Base-by-base conservation (phyloP, 2,113 vertebrate species). In the Dicrurus megarhynchus region DNA sequence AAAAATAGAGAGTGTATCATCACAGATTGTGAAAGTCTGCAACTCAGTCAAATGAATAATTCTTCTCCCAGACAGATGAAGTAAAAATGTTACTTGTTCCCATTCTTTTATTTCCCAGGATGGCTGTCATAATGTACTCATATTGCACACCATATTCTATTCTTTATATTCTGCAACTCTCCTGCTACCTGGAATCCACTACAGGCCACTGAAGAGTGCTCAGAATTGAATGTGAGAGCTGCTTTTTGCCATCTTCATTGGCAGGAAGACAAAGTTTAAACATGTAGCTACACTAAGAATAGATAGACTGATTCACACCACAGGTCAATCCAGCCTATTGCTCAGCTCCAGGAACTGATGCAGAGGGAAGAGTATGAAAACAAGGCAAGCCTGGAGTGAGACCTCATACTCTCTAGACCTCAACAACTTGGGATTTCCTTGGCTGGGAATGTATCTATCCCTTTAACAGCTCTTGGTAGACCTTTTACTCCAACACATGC, bases 131-230 rank as follows among this genome's bases (percentile, higher is more conserved):
- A 67, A 47, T n/a, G 32, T 13, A 33, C 3, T 77, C 16, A 13
- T 50, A 68, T 47, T 65, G 26, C 27, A 26, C 16, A 13, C 53
- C 16, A 17, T 44, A 49, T 22, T 47, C 6, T 32, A 35, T 21
- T 69, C 32, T 44, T 61, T 64, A 41, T 27, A 60, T 69, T 71
- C 65, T 76, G 16, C 32, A 64, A 39, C 9, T 52, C 33, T 88
- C 50, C 60, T 70, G 50, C 19, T 73, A 47, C 60, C 47, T 78
- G 68, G 18, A 83, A 61, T 87, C 22, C 44, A 68, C 37, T 46
- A 47, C 0, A 0, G 41, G 15, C 50, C 76, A n/a, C 46, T 10
- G 15, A 69, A 42, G 3, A 37, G 24, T 55, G 12, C 65, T 87
- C 26, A 68, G 37, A 60, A 46, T 3, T 46, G 23, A 79, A 79